These are phyloP conservation scores for Pseudotriccus pelzelni DNA, from an alignment of 2,797 vertebrate genomes.

Conservation along the genomic window DNA sequence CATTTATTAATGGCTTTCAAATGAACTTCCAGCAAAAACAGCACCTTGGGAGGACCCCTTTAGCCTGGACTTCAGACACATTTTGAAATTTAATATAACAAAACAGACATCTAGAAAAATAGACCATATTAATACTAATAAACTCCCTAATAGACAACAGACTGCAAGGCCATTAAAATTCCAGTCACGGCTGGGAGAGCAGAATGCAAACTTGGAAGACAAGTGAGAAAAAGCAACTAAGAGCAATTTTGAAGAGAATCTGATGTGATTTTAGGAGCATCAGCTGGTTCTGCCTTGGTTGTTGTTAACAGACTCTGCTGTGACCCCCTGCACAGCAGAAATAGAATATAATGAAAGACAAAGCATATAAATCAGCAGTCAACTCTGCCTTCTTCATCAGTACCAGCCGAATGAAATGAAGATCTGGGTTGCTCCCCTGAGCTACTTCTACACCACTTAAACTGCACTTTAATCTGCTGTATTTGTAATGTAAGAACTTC, in stretches of 20 bases:
- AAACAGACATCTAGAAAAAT: constrained; percentile 26
- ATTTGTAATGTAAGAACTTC: background rate
- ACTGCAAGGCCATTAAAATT: background rate
- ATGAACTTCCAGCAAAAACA: background rate
- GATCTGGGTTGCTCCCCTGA: background rate
- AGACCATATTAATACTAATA: constrained; percentile 20
- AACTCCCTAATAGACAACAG: background rate
- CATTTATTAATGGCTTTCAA: constrained; percentile 1
- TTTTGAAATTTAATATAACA: background rate
- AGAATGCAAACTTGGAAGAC: constrained; percentile 5
- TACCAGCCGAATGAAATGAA: background rate
- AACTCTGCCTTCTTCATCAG: background rate
- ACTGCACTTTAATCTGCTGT: background rate
- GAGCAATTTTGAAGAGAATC: background rate
- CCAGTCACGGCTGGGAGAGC: background rate
- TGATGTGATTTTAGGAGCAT: background rate
- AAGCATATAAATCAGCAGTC: constrained; percentile 32
- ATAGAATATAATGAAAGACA: background rate
- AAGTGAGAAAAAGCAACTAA: background rate
- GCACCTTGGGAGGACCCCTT: background rate
- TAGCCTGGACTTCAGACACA: background rate
- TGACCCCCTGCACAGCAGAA: constrained; percentile 11
- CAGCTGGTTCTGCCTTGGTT: background rate
- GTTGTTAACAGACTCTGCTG: background rate
- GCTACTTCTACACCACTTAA: background rate